Evolutionary conservation across 30 jellyfish, hydroid and myxozoan species (phyloP).

Genomic region (Nemopilema nomurai): DNA sequence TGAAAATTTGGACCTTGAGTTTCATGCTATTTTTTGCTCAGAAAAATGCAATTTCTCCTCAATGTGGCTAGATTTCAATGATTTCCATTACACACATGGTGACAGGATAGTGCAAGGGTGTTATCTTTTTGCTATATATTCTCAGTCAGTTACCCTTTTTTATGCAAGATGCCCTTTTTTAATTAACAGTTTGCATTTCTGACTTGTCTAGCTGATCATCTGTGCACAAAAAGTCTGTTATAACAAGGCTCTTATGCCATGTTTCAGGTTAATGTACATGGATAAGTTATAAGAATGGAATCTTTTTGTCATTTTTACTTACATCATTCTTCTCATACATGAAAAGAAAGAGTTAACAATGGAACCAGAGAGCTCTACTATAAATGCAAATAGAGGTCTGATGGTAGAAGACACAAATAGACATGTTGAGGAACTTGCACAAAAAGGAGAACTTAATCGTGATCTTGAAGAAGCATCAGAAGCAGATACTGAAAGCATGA

Average conservation of each 20-base stretch:
- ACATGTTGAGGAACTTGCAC: slow-evolving; percentile 1
- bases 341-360: neutral
- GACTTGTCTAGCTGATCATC: no score
- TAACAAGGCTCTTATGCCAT: neutral
- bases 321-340: neutral
- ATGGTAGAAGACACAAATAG: slow-evolving; percentile 8
- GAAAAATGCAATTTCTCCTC: no score
- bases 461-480: neutral
- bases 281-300: neutral
- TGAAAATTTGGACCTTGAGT: no score
- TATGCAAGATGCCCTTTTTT: no score
- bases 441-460: neutral
- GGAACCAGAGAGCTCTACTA: slow-evolving; percentile 11
- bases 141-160: no score
- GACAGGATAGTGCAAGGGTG: no score
- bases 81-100: no score
- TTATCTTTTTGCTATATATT: no score
- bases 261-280: neutral
- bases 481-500: neutral
- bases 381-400: neutral
- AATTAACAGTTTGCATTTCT: no score
- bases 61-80: no score
- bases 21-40: no score
- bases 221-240: no score
- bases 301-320: neutral